Conservation (phyloP, 2,797 vertebrate genomes). For the Ceyx erithaca region DNA sequence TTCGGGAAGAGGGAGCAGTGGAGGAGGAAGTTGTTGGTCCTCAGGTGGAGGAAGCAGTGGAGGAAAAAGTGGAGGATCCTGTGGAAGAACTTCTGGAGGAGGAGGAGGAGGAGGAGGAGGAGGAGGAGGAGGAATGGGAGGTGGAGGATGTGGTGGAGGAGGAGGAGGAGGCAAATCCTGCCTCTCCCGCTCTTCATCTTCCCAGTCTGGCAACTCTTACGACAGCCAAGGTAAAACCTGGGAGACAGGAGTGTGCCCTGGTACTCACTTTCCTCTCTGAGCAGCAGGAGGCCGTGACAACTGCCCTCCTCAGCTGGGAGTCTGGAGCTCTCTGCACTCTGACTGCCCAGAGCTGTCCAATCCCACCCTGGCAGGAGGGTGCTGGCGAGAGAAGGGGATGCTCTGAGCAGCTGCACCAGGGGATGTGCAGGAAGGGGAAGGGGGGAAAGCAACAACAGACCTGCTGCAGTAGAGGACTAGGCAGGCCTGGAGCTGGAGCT, state of each 20-base stretch:
- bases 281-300: neutral
- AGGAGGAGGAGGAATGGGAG: neutral
- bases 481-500: neutral
- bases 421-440: neutral
- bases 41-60: constrained; percentile 20
- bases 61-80: constrained; percentile 9
- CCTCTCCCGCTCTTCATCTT: constrained; percentile 39
- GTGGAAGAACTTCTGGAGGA: neutral
- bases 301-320: neutral
- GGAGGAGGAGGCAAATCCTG: constrained; percentile 34
- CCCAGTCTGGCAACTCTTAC: neutral
- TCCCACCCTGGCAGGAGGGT: neutral
- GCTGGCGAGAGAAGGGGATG: neutral
- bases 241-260: neutral
- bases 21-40: constrained; percentile 41
- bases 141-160: constrained; percentile 22
- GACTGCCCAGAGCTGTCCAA: neutral
- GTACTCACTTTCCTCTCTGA: neutral
- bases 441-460: neutral
- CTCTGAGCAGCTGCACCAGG: neutral
- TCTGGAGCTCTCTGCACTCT: neutral
- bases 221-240: constrained; percentile 34
- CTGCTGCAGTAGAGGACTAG: neutral
- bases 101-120: constrained; percentile 4
- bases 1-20: neutral